These are phyloP conservation scores for Tuberolachnus salignus DNA, from an alignment of 2,888 invertebrate genomes.

Conservation along the genomic window DNA sequence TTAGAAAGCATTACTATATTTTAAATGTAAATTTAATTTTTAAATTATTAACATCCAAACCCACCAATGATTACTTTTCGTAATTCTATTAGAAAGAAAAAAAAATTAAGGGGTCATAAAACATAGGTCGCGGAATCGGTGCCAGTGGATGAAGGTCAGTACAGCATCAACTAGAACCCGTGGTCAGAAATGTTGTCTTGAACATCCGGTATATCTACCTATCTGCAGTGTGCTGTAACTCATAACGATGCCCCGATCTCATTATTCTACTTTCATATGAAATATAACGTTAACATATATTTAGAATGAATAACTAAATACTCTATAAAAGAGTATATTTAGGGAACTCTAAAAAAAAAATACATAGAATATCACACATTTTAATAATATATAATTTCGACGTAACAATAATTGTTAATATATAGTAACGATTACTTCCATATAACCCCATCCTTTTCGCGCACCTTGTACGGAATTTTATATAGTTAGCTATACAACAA, in stretches of 20 bases:
- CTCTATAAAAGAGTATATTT: too few species aligned
- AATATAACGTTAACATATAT: conserved; percentile 8
- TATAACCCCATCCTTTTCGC: too few species aligned
- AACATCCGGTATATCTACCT: conserved; percentile 48
- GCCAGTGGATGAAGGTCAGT: conserved; percentile 54
- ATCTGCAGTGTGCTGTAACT: conserved; percentile 18
- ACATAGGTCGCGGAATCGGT: conserved; percentile 41
- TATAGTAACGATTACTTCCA: too few species aligned
- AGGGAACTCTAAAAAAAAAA: too few species aligned
- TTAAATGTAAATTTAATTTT: not conserved
- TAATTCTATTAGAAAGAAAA: conserved; percentile 6
- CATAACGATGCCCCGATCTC: conserved; percentile 36
- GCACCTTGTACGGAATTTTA: too few species aligned
- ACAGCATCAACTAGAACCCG: conserved; percentile 33
- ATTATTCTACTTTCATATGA: conserved; percentile 51
- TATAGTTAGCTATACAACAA: too few species aligned
- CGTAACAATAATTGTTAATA: too few species aligned
- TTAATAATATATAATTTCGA: too few species aligned
- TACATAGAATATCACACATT: too few species aligned
- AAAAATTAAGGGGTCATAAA: conserved; percentile 34
- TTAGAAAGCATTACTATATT: too few species aligned
- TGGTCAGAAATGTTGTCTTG: conserved; percentile 46
- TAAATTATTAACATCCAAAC: not conserved
- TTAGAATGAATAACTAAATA: too few species aligned
- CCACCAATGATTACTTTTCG: conserved; percentile 9